Base-by-base conservation (phyloP, 2,888 invertebrate genomes). In the Coronaproctus castanopsis region DNA sequence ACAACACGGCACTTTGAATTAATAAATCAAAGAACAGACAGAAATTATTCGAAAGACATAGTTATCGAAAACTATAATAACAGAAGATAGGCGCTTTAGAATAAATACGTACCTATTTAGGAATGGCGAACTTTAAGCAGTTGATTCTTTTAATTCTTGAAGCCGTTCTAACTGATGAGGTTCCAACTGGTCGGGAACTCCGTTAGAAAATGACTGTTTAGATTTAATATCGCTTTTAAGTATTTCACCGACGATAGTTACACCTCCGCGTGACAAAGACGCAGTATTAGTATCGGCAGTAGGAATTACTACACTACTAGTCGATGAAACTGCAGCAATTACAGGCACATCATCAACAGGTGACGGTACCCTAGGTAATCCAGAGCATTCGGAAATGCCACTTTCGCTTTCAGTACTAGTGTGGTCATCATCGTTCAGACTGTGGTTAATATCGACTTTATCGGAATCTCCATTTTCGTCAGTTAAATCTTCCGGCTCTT, bases 71-170 rank as follows among this genome's bases (percentile, higher is more conserved):
- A n/a, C n/a, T n/a, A n/a, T n/a, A n/a, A n/a, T n/a, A n/a, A n/a
- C n/a, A n/a, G n/a, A n/a, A n/a, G n/a, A n/a, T n/a, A n/a, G n/a
- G n/a, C n/a, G n/a, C n/a, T n/a, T n/a, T n/a, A n/a, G n/a, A n/a
- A n/a, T n/a, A n/a, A n/a, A n/a, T n/a, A n/a, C n/a, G n/a, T n/a
- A n/a, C n/a, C n/a, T n/a, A n/a, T n/a, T n/a, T n/a, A n/a, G n/a
- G n/a, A n/a, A n/a, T n/a, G n/a, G n/a, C n/a, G n/a, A n/a, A n/a
- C 18, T 70, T 75, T 85, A 90, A 76, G 90, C 90, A 73, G 89
- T 89, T 63, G 90, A 90, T 74, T 90, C 90, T 72, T 90, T 90
- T 62, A 90, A 78, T 71, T 87, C 85, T 70, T 89, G 87, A 67
- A 90, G 79, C 70, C 87, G 80, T 62, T 88, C 89, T 67, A 90